These are phyloP conservation scores for Hylomyscus alleni DNA, from an alignment of 2,797 vertebrate genomes.

Conservation along the genomic window DNA sequence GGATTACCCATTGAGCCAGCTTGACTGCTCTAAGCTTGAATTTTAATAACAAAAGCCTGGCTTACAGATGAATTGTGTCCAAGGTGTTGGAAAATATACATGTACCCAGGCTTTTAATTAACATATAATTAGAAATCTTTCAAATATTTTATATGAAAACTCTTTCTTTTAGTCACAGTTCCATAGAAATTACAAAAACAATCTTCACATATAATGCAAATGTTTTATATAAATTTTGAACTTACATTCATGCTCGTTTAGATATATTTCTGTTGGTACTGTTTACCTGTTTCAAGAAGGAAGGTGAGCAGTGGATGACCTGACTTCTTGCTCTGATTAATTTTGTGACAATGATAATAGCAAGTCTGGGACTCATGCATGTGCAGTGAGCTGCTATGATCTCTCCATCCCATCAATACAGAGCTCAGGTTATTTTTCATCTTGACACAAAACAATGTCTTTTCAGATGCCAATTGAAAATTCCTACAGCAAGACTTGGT, in stretches of 20 bases:
- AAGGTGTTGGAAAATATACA: not conserved
- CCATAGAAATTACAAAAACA: not conserved
- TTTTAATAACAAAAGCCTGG: not conserved
- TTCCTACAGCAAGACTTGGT: not conserved
- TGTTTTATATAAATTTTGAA: not conserved
- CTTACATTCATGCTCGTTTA: not conserved
- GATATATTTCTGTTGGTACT: not conserved
- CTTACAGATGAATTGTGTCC: not conserved
- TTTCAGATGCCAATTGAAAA: slow-evolving; percentile 12
- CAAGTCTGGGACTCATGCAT: not conserved
- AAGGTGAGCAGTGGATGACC: not conserved
- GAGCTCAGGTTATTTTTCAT: not conserved
- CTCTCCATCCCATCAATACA: not conserved
- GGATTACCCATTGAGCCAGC: not conserved
- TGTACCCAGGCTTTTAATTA: not conserved
- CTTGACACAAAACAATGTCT: slow-evolving; percentile 26
- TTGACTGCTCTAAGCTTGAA: not conserved
- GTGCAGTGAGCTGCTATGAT: not conserved
- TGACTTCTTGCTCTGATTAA: slow-evolving; percentile 22
- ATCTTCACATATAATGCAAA: not conserved
- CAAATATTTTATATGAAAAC: not conserved
- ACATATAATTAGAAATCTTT: not conserved
- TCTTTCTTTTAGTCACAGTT: not conserved
- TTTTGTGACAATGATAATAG: not conserved
- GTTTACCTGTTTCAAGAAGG: slow-evolving; percentile 4